These are phyloP conservation scores for Neotragus pygmaeus DNA, from an alignment of 2,113 vertebrate species.

Conservation along the genomic window DNA sequence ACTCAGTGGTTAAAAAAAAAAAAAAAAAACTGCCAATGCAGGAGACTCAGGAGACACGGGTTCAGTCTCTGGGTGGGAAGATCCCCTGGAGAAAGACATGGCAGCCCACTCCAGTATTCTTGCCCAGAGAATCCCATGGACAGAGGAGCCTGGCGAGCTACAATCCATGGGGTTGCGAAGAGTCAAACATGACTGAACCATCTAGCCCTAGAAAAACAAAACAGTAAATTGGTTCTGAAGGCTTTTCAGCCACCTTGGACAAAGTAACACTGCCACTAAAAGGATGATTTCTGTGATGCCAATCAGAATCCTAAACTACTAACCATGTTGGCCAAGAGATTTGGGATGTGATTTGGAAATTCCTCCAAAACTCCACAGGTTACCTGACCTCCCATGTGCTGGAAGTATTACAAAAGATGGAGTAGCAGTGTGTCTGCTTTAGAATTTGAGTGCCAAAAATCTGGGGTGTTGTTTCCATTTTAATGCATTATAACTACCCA, in stretches of 20 bases:
- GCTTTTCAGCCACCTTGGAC: not conserved
- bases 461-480: not conserved
- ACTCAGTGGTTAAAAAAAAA: not conserved
- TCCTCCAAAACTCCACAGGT: not conserved
- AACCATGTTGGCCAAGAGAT: not conserved
- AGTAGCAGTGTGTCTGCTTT: not conserved
- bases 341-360: not conserved
- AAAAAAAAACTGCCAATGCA: not conserved
- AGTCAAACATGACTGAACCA: not conserved
- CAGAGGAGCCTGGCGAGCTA: not conserved
- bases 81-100: not conserved
- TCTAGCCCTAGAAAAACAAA: not conserved
- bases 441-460: not conserved
- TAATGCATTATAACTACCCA: not conserved
- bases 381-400: not conserved
- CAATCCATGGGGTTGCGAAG: not conserved
- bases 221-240: not conserved
- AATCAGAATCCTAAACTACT: not conserved
- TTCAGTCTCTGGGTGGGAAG: not conserved
- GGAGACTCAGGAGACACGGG: not conserved
- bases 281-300: not conserved
- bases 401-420: not conserved
- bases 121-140: not conserved
- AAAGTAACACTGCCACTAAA: not conserved
- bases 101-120: not conserved